Conservation (phyloP, 2,797 vertebrate genomes). For the Clarias platycephalus region DNA sequence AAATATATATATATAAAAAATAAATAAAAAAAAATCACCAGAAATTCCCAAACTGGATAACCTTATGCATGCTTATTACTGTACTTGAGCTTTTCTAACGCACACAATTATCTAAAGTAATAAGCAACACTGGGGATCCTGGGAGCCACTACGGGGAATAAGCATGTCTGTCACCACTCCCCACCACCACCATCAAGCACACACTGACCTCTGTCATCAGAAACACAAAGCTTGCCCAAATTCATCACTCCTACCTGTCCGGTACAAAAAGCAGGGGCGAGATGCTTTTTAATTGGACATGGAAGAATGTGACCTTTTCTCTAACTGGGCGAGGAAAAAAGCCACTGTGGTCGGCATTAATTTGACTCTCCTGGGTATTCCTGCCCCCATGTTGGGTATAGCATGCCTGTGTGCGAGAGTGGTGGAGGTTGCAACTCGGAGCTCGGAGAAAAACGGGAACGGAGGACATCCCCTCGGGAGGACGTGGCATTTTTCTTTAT, state of each 20-base stretch:
- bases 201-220: constrained; percentile 43
- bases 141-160: constrained; percentile 1
- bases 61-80: neutral
- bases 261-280: constrained; percentile 44
- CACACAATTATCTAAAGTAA: neutral
- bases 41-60: neutral
- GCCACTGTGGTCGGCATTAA: constrained; percentile 53
- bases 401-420: neutral
- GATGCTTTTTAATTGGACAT: constrained; percentile 56
- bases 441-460: constrained; percentile 33
- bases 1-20: neutral
- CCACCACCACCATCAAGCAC: constrained; percentile 21
- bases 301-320: constrained; percentile 53
- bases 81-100: neutral
- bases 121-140: neutral
- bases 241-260: constrained; percentile 54
- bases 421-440: constrained; percentile 34
- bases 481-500: constrained; percentile 55
- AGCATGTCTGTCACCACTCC: neutral
- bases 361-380: constrained; percentile 48
- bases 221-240: constrained; percentile 53
- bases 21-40: neutral
- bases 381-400: constrained; percentile 42
- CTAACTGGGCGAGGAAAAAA: constrained; percentile 51
- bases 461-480: constrained; percentile 36